These are phyloP conservation scores for Leuciscus idus DNA, from an alignment of 2,113 vertebrate species.

Conservation along the genomic window DNA sequence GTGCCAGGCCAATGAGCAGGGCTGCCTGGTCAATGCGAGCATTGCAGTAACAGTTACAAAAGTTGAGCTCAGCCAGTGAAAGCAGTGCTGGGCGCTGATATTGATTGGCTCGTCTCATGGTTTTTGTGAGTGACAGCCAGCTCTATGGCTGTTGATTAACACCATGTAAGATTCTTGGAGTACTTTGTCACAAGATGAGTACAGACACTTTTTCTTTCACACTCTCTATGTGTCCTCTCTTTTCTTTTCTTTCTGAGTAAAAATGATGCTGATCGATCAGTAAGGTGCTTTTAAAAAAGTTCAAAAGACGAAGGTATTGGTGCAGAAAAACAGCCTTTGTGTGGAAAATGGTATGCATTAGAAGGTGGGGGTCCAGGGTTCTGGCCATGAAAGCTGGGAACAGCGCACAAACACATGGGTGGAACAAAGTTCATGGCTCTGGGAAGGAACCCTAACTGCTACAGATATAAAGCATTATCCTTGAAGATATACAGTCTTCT, in stretches of 20 bases:
- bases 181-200: conserved; percentile 42
- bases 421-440: conserved; percentile 25
- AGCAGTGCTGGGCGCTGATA: conserved; percentile 11
- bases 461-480: conserved; percentile 21
- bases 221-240: conserved; percentile 8
- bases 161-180: conserved; percentile 33
- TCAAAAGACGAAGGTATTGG: not conserved
- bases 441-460: not conserved
- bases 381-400: conserved; percentile 1
- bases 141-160: conserved; percentile 42
- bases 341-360: not conserved
- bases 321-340: conserved; percentile 28
- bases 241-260: conserved; percentile 1
- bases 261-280: conserved; percentile 38
- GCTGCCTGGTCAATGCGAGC: not conserved
- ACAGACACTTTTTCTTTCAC: conserved; percentile 14
- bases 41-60: not conserved
- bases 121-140: conserved; percentile 38
- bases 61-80: conserved; percentile 4
- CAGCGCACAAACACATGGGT: not conserved
- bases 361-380: conserved; percentile 11
- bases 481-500: conserved; percentile 24
- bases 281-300: not conserved
- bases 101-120: conserved; percentile 24
- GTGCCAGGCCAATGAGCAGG: not conserved